phyloP scores from a whole-genome alignment of 2,888 invertebrate species.

The Alsophila aescularia region DNA sequence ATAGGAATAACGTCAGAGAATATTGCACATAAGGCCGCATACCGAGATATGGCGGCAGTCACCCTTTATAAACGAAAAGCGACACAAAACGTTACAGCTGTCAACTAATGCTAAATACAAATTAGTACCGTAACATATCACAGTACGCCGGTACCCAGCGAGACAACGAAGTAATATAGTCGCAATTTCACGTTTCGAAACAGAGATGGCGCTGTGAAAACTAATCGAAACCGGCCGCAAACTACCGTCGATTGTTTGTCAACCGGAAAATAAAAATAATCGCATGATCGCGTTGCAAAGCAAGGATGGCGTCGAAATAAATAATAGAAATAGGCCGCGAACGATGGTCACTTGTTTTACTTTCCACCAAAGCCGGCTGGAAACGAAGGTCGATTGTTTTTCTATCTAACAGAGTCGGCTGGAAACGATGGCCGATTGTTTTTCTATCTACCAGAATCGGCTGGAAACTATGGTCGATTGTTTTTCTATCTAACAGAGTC shows the following conservation, averaged over 20 bases:
- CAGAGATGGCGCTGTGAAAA: neutral
- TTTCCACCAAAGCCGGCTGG: no score
- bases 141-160: slow-evolving; percentile 20
- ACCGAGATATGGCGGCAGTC: slow-evolving; percentile 9
- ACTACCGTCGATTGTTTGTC: neutral
- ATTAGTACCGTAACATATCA: slow-evolving; percentile 16
- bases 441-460: no score
- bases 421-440: neutral
- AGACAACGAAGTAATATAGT: neutral
- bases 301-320: no score
- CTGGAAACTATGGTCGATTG: neutral
- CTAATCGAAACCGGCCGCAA: no score
- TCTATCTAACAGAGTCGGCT: no score
- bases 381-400: no score
- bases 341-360: no score
- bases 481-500: no score
- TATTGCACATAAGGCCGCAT: slow-evolving; percentile 15
- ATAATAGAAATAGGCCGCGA: no score
- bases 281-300: no score
- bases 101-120: slow-evolving; percentile 2
- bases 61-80: neutral
- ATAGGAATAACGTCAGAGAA: neutral
- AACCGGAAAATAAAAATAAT: no score
- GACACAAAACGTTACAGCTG: neutral
- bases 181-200: neutral